These are phyloP conservation scores for Oxycera nigricornis DNA, from an alignment of 2,888 invertebrate species.

Conservation along the genomic window DNA sequence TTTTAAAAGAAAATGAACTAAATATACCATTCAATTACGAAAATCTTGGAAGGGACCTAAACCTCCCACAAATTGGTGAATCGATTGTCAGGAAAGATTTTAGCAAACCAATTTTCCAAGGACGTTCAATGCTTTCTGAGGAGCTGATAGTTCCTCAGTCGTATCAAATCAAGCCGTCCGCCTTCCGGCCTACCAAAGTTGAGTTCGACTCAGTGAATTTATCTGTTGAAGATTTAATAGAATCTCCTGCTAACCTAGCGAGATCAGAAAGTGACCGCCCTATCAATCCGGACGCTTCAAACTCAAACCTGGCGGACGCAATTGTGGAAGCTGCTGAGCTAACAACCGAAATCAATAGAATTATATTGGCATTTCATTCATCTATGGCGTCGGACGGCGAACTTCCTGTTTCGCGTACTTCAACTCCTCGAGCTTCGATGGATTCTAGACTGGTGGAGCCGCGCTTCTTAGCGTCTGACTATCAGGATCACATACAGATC, in stretches of 20 bases:
- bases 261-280: not conserved
- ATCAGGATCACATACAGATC: not conserved
- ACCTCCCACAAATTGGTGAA: not conserved
- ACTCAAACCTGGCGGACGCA: constrained; percentile 39
- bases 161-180: not conserved
- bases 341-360: constrained; percentile 46
- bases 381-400: constrained; percentile 47
- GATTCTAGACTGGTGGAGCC: constrained; percentile 33
- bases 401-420: constrained; percentile 49
- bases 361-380: constrained; percentile 47
- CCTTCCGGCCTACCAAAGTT: constrained; percentile 17
- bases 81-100: not conserved
- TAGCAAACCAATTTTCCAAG: not conserved
- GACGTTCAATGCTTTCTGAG: constrained; percentile 11
- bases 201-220: not conserved
- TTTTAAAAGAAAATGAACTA: too few species aligned
- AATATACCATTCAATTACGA: too few species aligned
- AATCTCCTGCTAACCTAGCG: not conserved
- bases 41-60: too few species aligned
- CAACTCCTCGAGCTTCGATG: constrained; percentile 49
- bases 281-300: not conserved
- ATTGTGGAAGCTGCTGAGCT: constrained; percentile 46
- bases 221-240: not conserved
- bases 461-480: not conserved
- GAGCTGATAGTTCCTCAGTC: not conserved